A percentile compares a stretch with the other conserved stretches of the same genome.
phyloP scores from a whole-genome alignment of 2,888 invertebrate species.

The Diarsia dahlii region DNA sequence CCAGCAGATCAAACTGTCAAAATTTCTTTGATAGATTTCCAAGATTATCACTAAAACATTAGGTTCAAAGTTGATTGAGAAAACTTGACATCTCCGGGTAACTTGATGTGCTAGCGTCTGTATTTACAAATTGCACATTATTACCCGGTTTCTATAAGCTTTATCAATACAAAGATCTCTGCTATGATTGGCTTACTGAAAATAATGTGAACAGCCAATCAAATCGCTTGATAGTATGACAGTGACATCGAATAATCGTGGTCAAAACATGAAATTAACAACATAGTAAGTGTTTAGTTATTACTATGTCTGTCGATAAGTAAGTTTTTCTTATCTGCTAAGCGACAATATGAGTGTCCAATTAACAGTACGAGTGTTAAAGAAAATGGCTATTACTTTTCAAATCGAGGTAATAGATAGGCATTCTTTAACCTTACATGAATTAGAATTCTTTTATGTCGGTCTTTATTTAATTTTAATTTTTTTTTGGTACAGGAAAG shows the following conservation, averaged over 20 bases:
- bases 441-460: no score
- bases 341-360: constrained; percentile 41
- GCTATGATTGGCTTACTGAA: neutral
- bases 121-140: neutral
- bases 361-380: constrained; percentile 25
- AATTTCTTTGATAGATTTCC: no score
- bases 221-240: neutral
- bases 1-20: no score
- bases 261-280: neutral
- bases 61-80: no score
- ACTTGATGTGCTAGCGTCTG: no score
- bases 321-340: constrained; percentile 45
- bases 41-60: no score
- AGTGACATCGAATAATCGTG: neutral
- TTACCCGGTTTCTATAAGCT: neutral
- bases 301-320: constrained; percentile 20
- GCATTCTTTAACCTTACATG: no score
- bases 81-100: no score
- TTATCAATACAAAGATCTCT: neutral
- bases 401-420: neutral
- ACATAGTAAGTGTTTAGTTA: neutral
- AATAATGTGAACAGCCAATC: neutral
- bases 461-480: no score
- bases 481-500: no score
- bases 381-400: constrained; percentile 32